Evolutionary conservation across 1,140 invertebrate genomes (phyloP), one percentile per base, ranked within the genome.

Genomic region (Melipona quadrifasciata): DNA sequence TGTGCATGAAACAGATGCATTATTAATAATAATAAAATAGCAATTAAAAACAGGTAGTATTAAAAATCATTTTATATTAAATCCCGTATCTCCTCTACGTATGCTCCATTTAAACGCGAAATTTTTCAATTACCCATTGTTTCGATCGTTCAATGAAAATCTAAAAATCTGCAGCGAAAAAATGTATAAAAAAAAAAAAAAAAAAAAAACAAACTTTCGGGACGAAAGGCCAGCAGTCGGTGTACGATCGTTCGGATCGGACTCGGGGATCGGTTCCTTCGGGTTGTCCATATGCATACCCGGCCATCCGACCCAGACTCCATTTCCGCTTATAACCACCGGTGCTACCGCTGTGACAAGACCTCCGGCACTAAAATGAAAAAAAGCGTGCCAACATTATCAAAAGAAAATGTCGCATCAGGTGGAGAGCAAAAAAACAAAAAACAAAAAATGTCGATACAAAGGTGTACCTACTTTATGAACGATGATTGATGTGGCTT

Each of bases 281-380:
- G 96, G 96, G 91, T 98, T 96, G 71, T 97, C 96, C 85, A 97
- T 94, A 91, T 98, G 97, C 81, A 98, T 96, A 8, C 98, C 98
- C 0, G 98, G 97, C 98, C 98, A 98, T 85, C 98, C 98, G 73
- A 98, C 97, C 98, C 98, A 98, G 34, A 98, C 95, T 47, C 98
- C 98, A 90, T 96, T 96, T 82, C 97, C 96, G 88, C 97, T 96
- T 81, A 98, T 97, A 2, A 98, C 98, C 14, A 98, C 97, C 1
- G 98, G 98, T 65, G 97, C 98, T 24, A 99, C 97, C 8, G 98
- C 98, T 10, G 98, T 99, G 21, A 98, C 98, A 79, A 98, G 94
- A 83, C 98, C 98, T 80, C 98, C 98, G 91, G 98, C 98, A 93
- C 97, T 98, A 90, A 17, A 94, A 92, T 1, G 90, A 65, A 75